Evolutionary conservation across 2,888 invertebrate genomes (phyloP).

Genomic region (Cetonia aurata): DNA sequence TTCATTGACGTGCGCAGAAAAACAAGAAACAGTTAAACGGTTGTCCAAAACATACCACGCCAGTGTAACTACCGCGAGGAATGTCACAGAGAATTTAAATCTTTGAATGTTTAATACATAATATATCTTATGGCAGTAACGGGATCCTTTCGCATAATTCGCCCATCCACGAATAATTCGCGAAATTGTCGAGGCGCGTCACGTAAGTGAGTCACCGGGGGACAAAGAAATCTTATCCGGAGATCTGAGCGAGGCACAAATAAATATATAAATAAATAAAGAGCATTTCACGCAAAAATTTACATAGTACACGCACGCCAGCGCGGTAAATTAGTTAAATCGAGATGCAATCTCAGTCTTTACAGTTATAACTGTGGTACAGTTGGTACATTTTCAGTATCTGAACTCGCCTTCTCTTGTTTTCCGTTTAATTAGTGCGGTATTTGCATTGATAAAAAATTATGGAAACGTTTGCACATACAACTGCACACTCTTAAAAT

Average conservation of each 20-base stretch:
- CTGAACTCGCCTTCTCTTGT: too few species aligned
- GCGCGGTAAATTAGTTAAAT: too few species aligned
- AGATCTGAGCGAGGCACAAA: constrained; percentile 27
- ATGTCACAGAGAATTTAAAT: constrained; percentile 35
- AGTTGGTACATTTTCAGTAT: too few species aligned
- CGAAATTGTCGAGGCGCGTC: constrained; percentile 25
- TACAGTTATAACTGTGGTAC: too few species aligned
- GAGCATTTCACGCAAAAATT: constrained; percentile 11
- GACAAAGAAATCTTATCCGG: constrained; percentile 28
- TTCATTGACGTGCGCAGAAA: constrained; percentile 29
- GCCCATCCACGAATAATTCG: constrained; percentile 25
- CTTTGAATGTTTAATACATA: constrained; percentile 34
- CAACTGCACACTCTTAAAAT: too few species aligned
- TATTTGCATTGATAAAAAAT: too few species aligned
- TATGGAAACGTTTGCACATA: too few species aligned
- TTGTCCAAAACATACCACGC: constrained; percentile 14
- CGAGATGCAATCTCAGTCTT: too few species aligned
- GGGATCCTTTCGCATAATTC: constrained; percentile 32
- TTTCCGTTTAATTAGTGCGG: too few species aligned
- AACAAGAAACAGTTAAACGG: constrained; percentile 31
- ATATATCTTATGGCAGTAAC: constrained; percentile 37
- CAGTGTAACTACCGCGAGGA: not conserved
- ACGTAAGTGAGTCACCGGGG: constrained; percentile 34
- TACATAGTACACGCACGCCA: not conserved
- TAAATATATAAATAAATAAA: constrained; percentile 37